Base-by-base conservation (phyloP, 2,113 vertebrate species). In the Hyaena hyaena region DNA sequence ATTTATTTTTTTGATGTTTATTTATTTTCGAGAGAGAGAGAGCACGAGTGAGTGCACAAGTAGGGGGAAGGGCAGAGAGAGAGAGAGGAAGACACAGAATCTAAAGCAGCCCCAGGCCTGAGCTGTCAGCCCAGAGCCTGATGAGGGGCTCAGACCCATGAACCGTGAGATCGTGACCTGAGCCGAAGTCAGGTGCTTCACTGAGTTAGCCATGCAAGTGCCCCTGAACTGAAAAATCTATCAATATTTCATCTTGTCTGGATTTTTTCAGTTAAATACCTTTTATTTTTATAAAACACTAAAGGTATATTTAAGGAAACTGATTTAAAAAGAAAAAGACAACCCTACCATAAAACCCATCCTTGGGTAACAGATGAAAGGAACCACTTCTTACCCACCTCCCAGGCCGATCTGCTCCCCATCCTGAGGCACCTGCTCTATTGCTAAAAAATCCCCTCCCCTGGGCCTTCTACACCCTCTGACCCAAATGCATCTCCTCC, bases 311-410 rank as follows among this genome's bases (percentile, higher is more conserved):
- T 68, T 87, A 83, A 96, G 58, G 6, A 69, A 84, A 93, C 76
- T 31, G 14, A 33, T 74, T 39, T 39, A 12, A 28, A 39, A 35
- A 8, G 17, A 81, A 80, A 55, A 53, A 45, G 24, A 43, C 24
- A 28, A 43, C 39, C 39, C 4, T 28, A 9, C 43, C 26, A 26
- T 28, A 26, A n/a, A 7, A 3, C 4, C 3, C 2, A 53, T 63
- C 6, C 21, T 6, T 65, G 80, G 19, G 10, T 61, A 16, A 58
- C 31, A 69, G 23, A 23, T 83, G 10, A 58, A 3, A 0, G n/a
- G 4, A 11, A 10, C 14, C 66, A 9, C 12, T 28, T 26, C 21
- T 23, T 4, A 2, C 2, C 1, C 0, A 2, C 23, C 35, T 19
- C 8, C 33, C 39, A 26, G 84, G 81, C 35, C 14, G 3, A 3